Percentiles rank a stretch among this genome's conserved stretches.
Evolutionary conservation across 2,113 vertebrate genomes (phyloP).

Genomic region (Sus scrofa): DNA sequence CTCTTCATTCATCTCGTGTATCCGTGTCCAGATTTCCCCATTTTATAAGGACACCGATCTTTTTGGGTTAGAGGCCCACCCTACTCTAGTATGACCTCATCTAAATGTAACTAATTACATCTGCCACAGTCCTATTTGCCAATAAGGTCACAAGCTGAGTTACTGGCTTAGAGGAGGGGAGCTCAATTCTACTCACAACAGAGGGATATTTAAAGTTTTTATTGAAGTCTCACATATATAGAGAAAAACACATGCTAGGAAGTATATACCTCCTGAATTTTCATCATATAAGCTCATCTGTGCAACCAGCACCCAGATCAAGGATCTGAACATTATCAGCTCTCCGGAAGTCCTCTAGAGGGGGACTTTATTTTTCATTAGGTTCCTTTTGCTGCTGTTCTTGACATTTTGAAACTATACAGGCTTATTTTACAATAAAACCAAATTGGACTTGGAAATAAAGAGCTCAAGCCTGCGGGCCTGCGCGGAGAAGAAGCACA

Average conservation of each 20-base stretch:
- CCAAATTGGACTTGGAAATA: background rate
- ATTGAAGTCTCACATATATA: background rate
- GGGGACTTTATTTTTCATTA: background rate
- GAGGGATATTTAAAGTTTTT: background rate
- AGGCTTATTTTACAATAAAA: background rate
- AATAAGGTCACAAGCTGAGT: background rate
- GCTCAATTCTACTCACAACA: background rate
- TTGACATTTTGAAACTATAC: background rate
- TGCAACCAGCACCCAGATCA: background rate
- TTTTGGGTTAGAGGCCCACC: background rate
- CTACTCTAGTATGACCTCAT: background rate
- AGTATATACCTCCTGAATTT: background rate
- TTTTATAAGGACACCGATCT: too few relatives aligned
- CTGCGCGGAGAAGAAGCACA: fast-evolving
- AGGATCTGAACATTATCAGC: background rate
- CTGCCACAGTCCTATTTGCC: background rate
- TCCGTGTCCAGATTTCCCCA: too few relatives aligned
- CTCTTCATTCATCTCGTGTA: background rate
- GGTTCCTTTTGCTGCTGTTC: background rate
- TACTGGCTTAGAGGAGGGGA: background rate
- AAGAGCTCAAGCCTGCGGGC: background rate
- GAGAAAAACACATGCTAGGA: background rate
- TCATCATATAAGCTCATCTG: background rate
- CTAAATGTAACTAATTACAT: background rate
- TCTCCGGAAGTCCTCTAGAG: background rate